phyloP scores from a whole-genome alignment of 2,888 invertebrate genomes.

The Hybos culiciformis region DNA sequence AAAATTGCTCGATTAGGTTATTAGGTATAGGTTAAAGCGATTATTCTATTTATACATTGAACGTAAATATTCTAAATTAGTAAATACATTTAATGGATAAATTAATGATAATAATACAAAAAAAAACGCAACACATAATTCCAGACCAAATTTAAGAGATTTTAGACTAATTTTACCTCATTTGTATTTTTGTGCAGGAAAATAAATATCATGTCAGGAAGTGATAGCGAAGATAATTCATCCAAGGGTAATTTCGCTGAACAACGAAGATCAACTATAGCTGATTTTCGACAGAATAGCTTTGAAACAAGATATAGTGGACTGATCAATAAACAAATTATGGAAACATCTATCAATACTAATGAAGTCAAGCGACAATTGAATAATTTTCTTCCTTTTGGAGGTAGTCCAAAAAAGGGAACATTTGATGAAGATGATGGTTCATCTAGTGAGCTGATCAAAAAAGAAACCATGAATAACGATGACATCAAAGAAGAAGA shows the following conservation, averaged over 20 bases:
- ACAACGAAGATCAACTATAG: neutral
- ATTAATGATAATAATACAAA: no score
- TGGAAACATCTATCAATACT: slow-evolving; percentile 32
- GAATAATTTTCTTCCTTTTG: slow-evolving; percentile 54
- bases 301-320: slow-evolving; percentile 33
- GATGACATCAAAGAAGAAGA: neutral
- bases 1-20: no score
- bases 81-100: no score
- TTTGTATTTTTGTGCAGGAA: no score
- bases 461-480: neutral
- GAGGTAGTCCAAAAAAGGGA: slow-evolving; percentile 17
- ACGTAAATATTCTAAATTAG: no score
- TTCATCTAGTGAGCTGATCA: neutral
- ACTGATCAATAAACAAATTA: slow-evolving; percentile 32
- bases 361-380: slow-evolving; percentile 46
- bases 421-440: neutral
- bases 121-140: no score
- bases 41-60: no score
- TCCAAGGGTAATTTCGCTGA: neutral
- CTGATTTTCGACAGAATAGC: slow-evolving; percentile 24
- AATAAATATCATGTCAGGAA: neutral
- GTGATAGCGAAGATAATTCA: neutral
- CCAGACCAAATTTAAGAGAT: no score
- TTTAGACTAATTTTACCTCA: no score
- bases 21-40: no score